Evolutionary conservation across 2,888 invertebrate genomes (phyloP).

Genomic region (Baccha elongata): DNA sequence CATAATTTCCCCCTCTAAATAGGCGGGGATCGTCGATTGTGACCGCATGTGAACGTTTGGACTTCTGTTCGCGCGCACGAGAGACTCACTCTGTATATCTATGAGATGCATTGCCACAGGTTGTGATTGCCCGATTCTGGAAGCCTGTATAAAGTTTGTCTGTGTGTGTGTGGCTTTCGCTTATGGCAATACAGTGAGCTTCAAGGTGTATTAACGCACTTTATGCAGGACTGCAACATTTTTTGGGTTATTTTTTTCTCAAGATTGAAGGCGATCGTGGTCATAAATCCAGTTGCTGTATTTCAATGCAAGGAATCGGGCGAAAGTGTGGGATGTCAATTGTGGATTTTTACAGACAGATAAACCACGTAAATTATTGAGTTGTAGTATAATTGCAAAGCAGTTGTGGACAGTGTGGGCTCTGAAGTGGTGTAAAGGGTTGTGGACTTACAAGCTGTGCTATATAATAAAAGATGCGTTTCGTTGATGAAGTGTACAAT

Average conservation of each 20-base stretch:
- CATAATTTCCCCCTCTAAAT: constrained; percentile 76
- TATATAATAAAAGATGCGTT: constrained; percentile 2
- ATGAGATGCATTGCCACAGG: constrained; percentile 67
- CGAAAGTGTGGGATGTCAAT: constrained; percentile 66
- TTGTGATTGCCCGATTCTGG: constrained; percentile 69
- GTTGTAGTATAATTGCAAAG: constrained; percentile 24
- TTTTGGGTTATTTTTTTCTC: constrained; percentile 40
- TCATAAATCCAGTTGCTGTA: constrained; percentile 59
- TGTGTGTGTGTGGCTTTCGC: constrained; percentile 27
- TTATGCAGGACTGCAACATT: constrained; percentile 18
- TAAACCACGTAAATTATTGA: constrained; percentile 70
- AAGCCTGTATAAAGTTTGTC: constrained; percentile 6
- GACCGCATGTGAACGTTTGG: constrained; percentile 69
- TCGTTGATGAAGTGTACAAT: not conserved
- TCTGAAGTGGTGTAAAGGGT: constrained; percentile 8
- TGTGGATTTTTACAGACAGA: constrained; percentile 58
- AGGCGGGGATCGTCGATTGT: constrained; percentile 59
- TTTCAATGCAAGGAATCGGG: constrained; percentile 12
- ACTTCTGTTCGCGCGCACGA: constrained; percentile 61
- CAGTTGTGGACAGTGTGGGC: constrained; percentile 16
- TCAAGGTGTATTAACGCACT: constrained; percentile 44
- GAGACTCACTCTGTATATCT: constrained; percentile 34
- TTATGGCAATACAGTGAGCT: constrained; percentile 38
- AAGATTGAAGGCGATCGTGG: constrained; percentile 42
- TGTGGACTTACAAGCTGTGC: constrained; percentile 1